Base-by-base conservation (phyloP, 92 coral and sea anemone species). In the Ricordea florida region DNA sequence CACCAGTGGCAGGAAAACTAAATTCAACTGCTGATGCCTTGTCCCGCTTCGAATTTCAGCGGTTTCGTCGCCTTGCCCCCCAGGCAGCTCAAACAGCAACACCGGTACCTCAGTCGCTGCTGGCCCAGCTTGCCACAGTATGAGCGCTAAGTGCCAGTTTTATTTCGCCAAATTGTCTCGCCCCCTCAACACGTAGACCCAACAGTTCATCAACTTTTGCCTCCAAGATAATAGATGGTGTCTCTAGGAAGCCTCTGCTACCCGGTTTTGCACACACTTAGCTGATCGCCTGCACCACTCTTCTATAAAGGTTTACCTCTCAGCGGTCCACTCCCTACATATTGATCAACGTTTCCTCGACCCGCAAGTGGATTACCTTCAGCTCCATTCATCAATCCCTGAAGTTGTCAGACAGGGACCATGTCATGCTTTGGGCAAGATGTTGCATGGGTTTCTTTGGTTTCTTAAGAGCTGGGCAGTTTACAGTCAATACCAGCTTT, bases 301-400 rank as follows among this genome's bases (percentile, higher is more conserved):
- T 0, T 68, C 61, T 4, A 68, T 68, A 7, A 68, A 26, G 23
- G 41, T 49, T 6, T 68, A 48, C 31, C 7, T 68, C 1, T 42
- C 28, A 0, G 62, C 75, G 8, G 60, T 68, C 20, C 75, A 44
- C 23, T 68, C 75, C 14, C 33, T 53, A 9, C 78, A 64, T 29
- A 62, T 62, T 34, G 69, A 62, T 13, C 29, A 44, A 1, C 57
- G 74, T 11, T 46, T 44, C 36, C 27, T 43, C 4, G 65, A 57
- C 36, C 65, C 65, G 10, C 5, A 23, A 7, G 40, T 6, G 30
- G 29, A 57, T 22, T 23, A 38, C 15, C 36, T 57, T 28, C 33
- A 27, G 4, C 36, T 57, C 15, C 65, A 57, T 13, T 4, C n/a
- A n/a, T n/a, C n/a, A n/a, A n/a, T n/a, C n/a, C n/a, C n/a, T n/a